Evolutionary conservation across 2,797 vertebrate species (phyloP).

Genomic region (Huso huso): DNA sequence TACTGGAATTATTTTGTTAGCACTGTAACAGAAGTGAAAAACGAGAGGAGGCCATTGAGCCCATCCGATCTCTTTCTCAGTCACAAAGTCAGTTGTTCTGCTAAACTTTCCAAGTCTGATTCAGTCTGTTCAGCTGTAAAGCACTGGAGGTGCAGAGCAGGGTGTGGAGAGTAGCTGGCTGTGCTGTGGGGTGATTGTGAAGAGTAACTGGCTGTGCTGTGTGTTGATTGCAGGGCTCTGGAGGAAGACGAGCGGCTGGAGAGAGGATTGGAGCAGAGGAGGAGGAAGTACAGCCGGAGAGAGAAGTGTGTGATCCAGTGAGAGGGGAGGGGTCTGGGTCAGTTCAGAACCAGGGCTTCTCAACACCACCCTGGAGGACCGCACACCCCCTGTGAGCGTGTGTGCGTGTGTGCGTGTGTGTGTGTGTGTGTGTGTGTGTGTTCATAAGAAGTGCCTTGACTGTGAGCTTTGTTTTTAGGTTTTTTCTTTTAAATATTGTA

Average conservation of each 20-base stretch:
- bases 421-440: neutral
- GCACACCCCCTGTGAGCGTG: neutral
- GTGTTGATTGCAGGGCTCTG: conserved; percentile 52
- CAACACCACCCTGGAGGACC: neutral
- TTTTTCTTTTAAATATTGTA: too few relatives aligned
- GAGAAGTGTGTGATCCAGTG: conserved; percentile 75
- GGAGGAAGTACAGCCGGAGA: conserved; percentile 70
- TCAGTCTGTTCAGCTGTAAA: too few relatives aligned
- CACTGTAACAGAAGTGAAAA: too few relatives aligned
- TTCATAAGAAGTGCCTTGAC: too few relatives aligned
- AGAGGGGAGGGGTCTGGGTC: conserved; percentile 18
- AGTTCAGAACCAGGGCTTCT: neutral
- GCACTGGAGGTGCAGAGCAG: too few relatives aligned
- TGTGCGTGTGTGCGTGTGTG: neutral
- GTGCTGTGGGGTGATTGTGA: conserved; percentile 15
- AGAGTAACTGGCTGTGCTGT: neutral
- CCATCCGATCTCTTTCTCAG: too few relatives aligned
- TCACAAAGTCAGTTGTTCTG: too few relatives aligned
- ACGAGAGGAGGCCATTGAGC: too few relatives aligned
- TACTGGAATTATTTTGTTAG: too few relatives aligned
- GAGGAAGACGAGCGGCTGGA: conserved; percentile 80
- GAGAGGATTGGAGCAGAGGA: conserved; percentile 70
- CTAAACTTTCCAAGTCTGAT: too few relatives aligned
- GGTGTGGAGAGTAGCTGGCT: neutral
- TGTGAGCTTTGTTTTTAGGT: too few relatives aligned